phyloP scores from a whole-genome alignment of 2,113 vertebrate species.

The Marcusenius ussheri region DNA sequence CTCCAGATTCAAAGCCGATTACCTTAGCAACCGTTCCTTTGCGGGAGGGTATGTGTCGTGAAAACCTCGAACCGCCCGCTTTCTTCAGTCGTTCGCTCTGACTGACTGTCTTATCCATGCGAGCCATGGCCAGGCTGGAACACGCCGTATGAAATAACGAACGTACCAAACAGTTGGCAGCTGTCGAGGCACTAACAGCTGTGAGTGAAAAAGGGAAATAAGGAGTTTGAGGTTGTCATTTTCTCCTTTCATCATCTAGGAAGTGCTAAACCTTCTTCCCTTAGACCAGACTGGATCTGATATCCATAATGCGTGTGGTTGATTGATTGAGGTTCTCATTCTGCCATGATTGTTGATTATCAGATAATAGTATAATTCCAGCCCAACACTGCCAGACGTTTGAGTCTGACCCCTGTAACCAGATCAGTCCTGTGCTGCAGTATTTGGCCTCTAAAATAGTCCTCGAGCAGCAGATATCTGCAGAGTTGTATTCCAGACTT shows the following conservation, averaged over 20 bases:
- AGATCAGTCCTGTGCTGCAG: not conserved
- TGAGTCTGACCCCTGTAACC: not conserved
- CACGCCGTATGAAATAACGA: not conserved
- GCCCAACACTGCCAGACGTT: not conserved
- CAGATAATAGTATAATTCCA: not conserved
- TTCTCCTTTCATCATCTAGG: not conserved
- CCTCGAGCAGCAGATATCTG: not conserved
- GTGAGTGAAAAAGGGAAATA: not conserved
- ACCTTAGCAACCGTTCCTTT: slow-evolving; percentile 3
- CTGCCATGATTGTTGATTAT: not conserved
- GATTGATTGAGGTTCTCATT: not conserved
- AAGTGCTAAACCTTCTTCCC: not conserved
- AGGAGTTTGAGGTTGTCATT: not conserved
- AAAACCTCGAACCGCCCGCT: not conserved
- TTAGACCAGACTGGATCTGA: not conserved
- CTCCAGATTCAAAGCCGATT: not conserved
- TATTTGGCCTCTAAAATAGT: not conserved
- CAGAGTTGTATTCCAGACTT: not conserved
- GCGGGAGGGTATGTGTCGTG: not conserved
- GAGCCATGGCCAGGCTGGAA: not conserved
- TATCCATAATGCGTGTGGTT: not conserved
- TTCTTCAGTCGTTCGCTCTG: not conserved
- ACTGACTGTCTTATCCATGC: not conserved
- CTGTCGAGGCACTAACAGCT: not conserved
- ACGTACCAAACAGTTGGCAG: not conserved